Conservation (phyloP, 1,140 invertebrate species). For the Watersipora subatra region DNA sequence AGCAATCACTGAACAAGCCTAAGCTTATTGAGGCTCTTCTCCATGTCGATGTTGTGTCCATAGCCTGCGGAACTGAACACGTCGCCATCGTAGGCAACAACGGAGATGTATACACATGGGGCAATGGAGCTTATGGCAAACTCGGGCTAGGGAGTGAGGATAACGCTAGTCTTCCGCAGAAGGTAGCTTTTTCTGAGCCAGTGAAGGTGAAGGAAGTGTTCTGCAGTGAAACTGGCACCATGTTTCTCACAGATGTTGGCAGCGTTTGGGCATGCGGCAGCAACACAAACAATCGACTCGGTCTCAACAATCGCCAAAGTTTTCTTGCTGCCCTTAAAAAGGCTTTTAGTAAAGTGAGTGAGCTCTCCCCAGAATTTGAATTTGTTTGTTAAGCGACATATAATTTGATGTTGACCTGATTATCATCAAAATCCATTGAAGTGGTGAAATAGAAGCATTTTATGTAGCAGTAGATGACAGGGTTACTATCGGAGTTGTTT, state of each 20-base stretch:
- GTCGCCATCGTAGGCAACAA: conserved; percentile 50
- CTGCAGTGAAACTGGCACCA: conserved; percentile 53
- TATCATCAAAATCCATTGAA: not conserved
- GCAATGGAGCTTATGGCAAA: conserved; percentile 49
- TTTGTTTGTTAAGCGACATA: not conserved
- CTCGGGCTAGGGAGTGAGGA: conserved; percentile 52
- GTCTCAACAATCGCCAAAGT: conserved; percentile 45
- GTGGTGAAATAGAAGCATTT: not conserved
- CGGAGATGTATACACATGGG: conserved; percentile 56
- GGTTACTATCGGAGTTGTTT: not conserved
- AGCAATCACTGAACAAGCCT: conserved; percentile 47
- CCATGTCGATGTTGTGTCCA: conserved; percentile 49
- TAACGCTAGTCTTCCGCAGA: conserved; percentile 27
- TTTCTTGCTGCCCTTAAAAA: conserved; percentile 43
- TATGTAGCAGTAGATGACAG: not conserved
- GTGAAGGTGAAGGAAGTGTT: conserved; percentile 45
- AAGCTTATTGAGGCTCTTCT: conserved; percentile 49
- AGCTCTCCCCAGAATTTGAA: not conserved
- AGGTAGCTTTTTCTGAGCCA: conserved; percentile 20
- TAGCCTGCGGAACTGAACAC: conserved; percentile 54
- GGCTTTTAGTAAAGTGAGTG: conserved; percentile 34
- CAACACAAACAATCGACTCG: conserved; percentile 57
- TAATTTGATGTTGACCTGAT: not conserved
- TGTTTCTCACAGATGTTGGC: conserved; percentile 53
- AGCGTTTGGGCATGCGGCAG: conserved; percentile 52